Evolutionary conservation across 1,140 invertebrate genomes (phyloP).

Genomic region (Euborellia annulipes): DNA sequence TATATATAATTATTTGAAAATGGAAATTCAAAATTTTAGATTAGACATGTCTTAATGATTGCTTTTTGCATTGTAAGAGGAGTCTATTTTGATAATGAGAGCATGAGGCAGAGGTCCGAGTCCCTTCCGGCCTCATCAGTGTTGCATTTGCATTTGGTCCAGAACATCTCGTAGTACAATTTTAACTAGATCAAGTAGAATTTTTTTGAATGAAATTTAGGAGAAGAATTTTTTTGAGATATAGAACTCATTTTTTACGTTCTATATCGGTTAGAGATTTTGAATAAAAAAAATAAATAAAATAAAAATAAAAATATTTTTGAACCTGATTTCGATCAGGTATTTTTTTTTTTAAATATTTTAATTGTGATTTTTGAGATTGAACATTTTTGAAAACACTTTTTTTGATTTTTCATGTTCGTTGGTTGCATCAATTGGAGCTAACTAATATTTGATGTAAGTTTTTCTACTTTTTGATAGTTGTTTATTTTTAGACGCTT

Average conservation of each 20-base stretch:
- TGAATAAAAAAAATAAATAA: no score
- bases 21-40: no score
- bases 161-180: neutral
- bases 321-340: conserved; percentile 1
- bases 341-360: neutral
- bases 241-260: neutral
- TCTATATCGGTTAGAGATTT: no score
- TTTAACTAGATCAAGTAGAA: neutral
- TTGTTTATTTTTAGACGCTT: conserved; percentile 1
- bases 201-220: neutral
- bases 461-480: conserved; percentile 9
- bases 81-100: no score
- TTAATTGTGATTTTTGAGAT: neutral
- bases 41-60: no score
- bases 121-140: neutral
- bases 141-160: neutral
- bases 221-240: neutral
- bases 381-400: conserved; percentile 9
- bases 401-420: conserved; percentile 14
- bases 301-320: neutral
- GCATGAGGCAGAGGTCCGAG: neutral
- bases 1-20: no score
- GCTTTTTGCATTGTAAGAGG: no score
- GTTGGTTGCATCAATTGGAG: conserved; percentile 8
- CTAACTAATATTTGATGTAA: conserved; percentile 10